Evolutionary conservation across 2,888 invertebrate genomes (phyloP), one percentile per base, ranked within the genome.

Genomic region (Bellardia bayeri): DNA sequence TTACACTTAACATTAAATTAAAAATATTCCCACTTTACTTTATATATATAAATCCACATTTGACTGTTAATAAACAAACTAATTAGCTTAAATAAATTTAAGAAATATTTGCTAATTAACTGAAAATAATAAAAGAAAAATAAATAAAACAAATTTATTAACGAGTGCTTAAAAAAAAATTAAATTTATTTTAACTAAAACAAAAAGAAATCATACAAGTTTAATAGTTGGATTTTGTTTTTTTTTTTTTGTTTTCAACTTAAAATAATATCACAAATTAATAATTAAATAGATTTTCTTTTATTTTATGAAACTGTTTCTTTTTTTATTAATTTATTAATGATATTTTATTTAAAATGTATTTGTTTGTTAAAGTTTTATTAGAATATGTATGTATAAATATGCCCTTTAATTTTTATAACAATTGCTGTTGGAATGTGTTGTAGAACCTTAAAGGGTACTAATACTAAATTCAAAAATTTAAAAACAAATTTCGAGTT

Each of bases 201-300:
- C 1, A 16, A 13, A 3, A 4, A 58, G 7, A 74, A 56, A 40
- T 74, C 5, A 75, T 74, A 75, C 23, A 40, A n/a, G 3, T 64
- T 64, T 68, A 42, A 14, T 51, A 37, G 6, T n/a, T 33, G 23
- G 23, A 23, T 23, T 23, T 23, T 23, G n/a, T 23, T 30, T 37
- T 49, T 72, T 40, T 61, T 71, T 11, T 9, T 40, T 23, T 54
- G 13, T 30, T 56, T 71, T 66, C 40, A 68, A 63, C 63, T 75
- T 79, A 80, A 82, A 76, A 56, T 63, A 71, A 74, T 83, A 72
- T 86, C 78, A 82, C 82, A 82, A 82, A 82, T 82, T 56, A 74
- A 42, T 63, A 11, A 30, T 37, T n/a, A 23, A 81, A 64, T 30
- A 40, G 71, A 63, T 69, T 58, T 7, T 0, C 37, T 3, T 63